These are phyloP conservation scores for Aramus guarauna DNA, from an alignment of 2,113 vertebrate genomes.

Conservation along the genomic window DNA sequence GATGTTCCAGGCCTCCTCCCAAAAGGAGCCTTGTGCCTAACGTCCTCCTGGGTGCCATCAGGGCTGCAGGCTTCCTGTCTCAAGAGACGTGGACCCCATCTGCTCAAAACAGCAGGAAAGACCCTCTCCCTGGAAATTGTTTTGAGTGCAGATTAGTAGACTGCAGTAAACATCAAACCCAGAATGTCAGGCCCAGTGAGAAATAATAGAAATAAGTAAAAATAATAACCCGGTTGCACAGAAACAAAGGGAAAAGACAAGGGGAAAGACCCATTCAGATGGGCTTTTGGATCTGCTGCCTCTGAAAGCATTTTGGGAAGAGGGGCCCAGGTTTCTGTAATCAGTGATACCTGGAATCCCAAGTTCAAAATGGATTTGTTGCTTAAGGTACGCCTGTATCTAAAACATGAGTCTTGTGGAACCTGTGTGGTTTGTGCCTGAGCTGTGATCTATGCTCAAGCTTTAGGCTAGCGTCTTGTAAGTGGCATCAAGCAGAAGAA, in stretches of 20 bases:
- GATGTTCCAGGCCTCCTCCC: neutral
- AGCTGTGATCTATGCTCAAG: accelerated
- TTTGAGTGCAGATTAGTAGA: neutral
- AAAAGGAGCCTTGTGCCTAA: neutral
- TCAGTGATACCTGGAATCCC: neutral
- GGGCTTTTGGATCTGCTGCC: neutral
- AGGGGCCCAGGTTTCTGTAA: neutral
- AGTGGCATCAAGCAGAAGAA: neutral
- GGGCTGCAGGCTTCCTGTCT: neutral
- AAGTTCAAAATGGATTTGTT: neutral
- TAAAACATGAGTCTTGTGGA: neutral
- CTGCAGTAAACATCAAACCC: neutral
- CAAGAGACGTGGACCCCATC: neutral
- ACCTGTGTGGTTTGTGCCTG: neutral
- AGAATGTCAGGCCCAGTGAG: neutral
- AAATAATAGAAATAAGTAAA: neutral
- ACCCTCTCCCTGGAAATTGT: neutral
- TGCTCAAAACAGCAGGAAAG: neutral
- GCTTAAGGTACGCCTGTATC: neutral
- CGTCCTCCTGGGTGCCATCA: neutral
- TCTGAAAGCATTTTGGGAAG: neutral
- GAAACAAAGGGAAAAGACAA: neutral
- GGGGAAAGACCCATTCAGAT: neutral
- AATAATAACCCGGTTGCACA: neutral
- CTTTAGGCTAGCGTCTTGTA: neutral